Conservation (phyloP, 2,888 invertebrate genomes). For the Watsonalla cultraria region DNA sequence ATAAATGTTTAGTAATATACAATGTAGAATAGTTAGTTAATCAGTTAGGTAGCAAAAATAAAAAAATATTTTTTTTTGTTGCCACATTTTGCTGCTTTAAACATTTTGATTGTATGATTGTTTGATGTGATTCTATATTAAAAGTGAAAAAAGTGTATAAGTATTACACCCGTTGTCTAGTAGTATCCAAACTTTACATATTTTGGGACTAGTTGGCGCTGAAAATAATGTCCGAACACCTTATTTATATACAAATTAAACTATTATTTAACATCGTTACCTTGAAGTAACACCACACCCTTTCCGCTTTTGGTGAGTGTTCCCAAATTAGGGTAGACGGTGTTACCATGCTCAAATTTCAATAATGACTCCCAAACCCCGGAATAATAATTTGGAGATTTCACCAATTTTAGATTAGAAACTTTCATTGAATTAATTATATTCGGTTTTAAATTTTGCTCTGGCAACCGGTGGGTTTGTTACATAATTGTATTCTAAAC, state of each 20-base stretch:
- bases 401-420: constrained; percentile 13
- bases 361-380: constrained; percentile 9
- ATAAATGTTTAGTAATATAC: no score
- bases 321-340: constrained; percentile 3
- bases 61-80: no score
- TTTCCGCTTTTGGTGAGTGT: neutral
- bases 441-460: constrained; percentile 11
- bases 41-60: no score
- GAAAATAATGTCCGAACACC: no score
- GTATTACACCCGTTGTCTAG: no score
- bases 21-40: no score
- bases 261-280: neutral
- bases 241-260: neutral
- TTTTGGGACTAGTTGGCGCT: no score
- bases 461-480: constrained; percentile 7
- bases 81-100: no score
- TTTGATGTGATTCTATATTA: no score
- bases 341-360: constrained; percentile 9
- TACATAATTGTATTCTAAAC: constrained; percentile 11
- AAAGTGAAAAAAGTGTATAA: no score
- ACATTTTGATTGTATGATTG: no score
- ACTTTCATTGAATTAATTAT: constrained; percentile 21
- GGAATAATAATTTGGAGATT: constrained; percentile 10
- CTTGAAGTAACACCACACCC: neutral
- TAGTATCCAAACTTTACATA: no score